Evolutionary conservation across 2,888 invertebrate species (phyloP).

Genomic region (Cataglyphis livida): DNA sequence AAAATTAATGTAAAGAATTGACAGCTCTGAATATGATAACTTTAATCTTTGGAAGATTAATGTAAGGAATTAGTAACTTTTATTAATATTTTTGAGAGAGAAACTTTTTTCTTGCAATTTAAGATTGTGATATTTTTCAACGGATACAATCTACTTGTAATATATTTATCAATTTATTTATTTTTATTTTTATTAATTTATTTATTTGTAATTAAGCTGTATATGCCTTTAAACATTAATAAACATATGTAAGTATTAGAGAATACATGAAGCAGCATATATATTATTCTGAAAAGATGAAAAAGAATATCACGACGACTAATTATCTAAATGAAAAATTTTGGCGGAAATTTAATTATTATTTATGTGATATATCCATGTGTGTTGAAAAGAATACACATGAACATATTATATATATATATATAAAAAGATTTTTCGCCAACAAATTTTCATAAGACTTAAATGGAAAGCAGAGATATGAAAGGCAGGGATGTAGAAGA

Average conservation of each 20-base stretch:
- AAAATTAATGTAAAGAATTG: conserved; percentile 5
- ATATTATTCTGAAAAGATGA: background rate
- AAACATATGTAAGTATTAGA: background rate
- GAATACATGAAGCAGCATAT: background rate
- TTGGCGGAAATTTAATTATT: background rate
- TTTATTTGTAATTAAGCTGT: background rate
- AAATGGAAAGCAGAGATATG: background rate
- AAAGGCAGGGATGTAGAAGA: background rate
- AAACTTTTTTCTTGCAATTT: background rate
- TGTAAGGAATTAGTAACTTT: background rate
- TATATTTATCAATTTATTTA: background rate
- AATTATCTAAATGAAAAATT: background rate
- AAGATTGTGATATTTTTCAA: background rate
- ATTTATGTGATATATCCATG: background rate
- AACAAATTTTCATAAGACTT: conserved; percentile 16
- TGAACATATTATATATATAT: background rate
- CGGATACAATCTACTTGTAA: background rate
- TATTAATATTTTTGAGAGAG: background rate
- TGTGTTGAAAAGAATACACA: background rate
- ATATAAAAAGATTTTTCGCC: background rate
- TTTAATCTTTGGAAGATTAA: background rate
- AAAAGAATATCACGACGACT: background rate
- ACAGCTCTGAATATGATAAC: background rate
- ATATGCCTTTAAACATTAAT: background rate
- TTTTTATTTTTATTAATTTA: background rate